These are phyloP conservation scores for Cylindroiulus punctatus DNA, from an alignment of 2,888 invertebrate species.

Conservation along the genomic window DNA sequence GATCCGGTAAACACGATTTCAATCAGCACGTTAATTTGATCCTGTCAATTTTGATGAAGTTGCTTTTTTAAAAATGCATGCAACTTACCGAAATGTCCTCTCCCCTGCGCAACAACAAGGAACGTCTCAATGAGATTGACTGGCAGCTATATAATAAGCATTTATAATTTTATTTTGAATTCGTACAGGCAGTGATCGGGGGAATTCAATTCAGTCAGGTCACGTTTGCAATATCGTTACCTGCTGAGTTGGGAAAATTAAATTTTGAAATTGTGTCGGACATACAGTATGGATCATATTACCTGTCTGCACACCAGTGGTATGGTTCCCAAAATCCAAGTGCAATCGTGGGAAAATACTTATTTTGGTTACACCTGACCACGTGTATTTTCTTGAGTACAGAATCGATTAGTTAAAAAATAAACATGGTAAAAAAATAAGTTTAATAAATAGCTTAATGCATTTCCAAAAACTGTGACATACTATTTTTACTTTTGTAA, in stretches of 20 bases:
- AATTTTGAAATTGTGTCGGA: conserved; percentile 12
- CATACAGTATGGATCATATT: neutral
- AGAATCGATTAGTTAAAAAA: neutral
- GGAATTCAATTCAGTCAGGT: neutral
- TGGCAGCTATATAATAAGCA: conserved; percentile 29
- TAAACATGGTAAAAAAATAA: too few relatives aligned
- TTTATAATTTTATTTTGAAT: conserved; percentile 16
- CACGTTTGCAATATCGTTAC: conserved; percentile 28
- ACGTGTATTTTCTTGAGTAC: neutral
- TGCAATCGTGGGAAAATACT: neutral
- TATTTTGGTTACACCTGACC: neutral
- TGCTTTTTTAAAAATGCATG: neutral
- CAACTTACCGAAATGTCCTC: neutral
- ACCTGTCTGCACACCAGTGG: neutral
- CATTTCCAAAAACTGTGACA: too few relatives aligned
- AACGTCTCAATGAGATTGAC: conserved; percentile 42
- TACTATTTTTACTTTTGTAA: too few relatives aligned
- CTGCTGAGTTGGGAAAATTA: conserved; percentile 7
- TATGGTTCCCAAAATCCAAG: neutral
- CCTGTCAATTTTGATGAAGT: conserved; percentile 32
- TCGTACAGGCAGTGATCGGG: neutral
- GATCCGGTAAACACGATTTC: conserved; percentile 42
- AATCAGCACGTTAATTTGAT: conserved; percentile 22
- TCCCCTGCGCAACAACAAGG: neutral
- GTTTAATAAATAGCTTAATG: too few relatives aligned